Percentiles rank a stretch among this genome's conserved stretches.
Evolutionary conservation across 1,140 invertebrate genomes (phyloP).

Genomic region (Drosophila eugracilis): DNA sequence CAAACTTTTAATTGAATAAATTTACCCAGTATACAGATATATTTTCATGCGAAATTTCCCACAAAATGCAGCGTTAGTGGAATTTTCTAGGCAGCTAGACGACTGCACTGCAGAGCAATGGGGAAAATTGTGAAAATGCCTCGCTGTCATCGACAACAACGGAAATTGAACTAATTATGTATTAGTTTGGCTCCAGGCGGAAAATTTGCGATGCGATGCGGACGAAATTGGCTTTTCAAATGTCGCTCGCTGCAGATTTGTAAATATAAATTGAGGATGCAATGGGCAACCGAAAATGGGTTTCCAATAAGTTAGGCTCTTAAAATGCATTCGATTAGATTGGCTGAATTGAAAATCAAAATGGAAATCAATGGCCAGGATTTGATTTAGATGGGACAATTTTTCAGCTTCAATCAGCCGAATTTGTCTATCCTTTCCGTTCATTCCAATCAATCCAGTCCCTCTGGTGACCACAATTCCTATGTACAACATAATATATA

Average conservation of each 20-base stretch:
- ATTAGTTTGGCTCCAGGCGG: constrained; percentile 51
- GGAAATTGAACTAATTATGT: constrained; percentile 74
- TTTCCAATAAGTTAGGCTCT: constrained; percentile 13
- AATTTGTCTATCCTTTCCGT: background rate
- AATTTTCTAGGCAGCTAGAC: constrained; percentile 20
- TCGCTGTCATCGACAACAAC: constrained; percentile 44
- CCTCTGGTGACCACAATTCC: constrained; percentile 9
- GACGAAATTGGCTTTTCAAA: constrained; percentile 49
- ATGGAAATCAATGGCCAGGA: constrained; percentile 34
- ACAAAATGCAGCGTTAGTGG: constrained; percentile 31
- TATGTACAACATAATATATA: constrained; percentile 30
- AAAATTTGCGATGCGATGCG: constrained; percentile 32
- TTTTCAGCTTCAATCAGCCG: constrained; percentile 36
- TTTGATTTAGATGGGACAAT: constrained; percentile 20
- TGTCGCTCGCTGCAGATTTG: constrained; percentile 29
- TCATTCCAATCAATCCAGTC: background rate
- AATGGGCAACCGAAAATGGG: constrained; percentile 3
- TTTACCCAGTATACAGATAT: constrained; percentile 34
- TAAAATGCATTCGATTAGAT: constrained; percentile 42
- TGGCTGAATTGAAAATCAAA: constrained; percentile 41
- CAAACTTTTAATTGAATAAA: constrained; percentile 74
- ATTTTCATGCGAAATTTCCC: constrained; percentile 2
- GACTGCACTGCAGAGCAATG: constrained; percentile 24
- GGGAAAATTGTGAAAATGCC: constrained; percentile 31
- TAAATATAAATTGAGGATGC: constrained; percentile 39